Evolutionary conservation across 2,797 vertebrate species (phyloP), one percentile per base, ranked within the genome.

Genomic region (Dallia pectoralis): DNA sequence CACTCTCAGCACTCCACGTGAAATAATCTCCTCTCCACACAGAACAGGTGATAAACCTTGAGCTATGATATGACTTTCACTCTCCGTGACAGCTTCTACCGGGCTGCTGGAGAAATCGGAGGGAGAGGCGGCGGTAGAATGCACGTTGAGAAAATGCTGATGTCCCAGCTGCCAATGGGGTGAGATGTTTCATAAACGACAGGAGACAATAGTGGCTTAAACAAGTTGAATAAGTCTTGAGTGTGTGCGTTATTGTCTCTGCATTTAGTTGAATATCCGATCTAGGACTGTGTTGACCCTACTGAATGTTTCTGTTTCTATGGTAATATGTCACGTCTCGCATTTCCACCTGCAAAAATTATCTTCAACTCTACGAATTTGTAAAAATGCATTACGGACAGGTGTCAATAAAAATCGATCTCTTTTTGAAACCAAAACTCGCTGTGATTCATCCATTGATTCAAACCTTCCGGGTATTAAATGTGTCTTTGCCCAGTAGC

Each of bases 401-500:
- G 49, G 71, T 66, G 15, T 19, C 51, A 29, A 59, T 30, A 22
- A 67, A 15, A 71, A 72, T 75, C 47, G 29, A 70, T 74, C 73
- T 76, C 53, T 40, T 61, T 74, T 44, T 4, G 68, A 76, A 72
- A 68, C 69, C 72, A 73, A 68, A 74, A 47, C 66, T 15, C 30
- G 61, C 40, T 49, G 59, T 68, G 30, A 9, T 53, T 30, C 29
- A 29, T 40, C 22, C 73, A 70, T 12, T n/a, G 61, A 30, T 59
- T 74, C 71, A 74, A 70, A 69, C 30, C 32, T 36, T 63, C 9
- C 16, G 67, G 76, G 62, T 73, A 70, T 30, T 29, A 79, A 79
- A 77, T 82, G 80, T 77, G 71, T 79, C 72, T 80, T 61, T 12
- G 36, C 67, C 78, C 72, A 1, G 74, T 77, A 82, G 76, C 77